A percentile compares a stretch with the other conserved stretches of the same genome.
Evolutionary conservation across 1,140 invertebrate species (phyloP).

Genomic region (Chironomus striatipennis): DNA sequence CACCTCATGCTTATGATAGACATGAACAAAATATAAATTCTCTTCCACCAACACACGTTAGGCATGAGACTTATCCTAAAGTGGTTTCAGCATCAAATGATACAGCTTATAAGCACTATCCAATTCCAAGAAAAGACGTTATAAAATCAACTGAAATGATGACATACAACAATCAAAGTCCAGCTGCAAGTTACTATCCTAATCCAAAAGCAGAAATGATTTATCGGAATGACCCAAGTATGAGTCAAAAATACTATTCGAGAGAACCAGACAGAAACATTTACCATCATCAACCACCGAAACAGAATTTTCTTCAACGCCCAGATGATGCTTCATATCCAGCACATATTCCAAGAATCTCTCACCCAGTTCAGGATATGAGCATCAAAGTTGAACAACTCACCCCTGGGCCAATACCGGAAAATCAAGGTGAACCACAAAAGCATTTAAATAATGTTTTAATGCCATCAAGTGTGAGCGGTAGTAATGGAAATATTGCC

Average conservation of each 20-base stretch:
- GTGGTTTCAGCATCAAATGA: neutral
- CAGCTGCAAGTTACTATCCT: neutral
- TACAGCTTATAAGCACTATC: neutral
- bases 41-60: neutral
- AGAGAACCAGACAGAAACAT: neutral
- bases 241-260: neutral
- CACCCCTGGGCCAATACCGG: neutral
- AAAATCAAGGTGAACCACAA: neutral
- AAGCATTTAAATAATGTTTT: neutral
- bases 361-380: constrained; percentile 11
- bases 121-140: neutral
- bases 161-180: neutral
- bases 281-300: neutral
- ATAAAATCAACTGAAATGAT: constrained; percentile 13
- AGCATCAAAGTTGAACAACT: constrained; percentile 11
- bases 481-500: constrained; percentile 17
- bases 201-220: constrained; percentile 21
- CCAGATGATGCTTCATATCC: neutral
- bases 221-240: neutral
- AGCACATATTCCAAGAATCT: neutral
- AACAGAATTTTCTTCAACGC: constrained; percentile 15
- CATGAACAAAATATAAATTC: neutral
- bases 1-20: neutral
- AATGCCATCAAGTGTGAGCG: neutral
- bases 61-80: neutral